A percentile compares a stretch with the other conserved stretches of the same genome.
Conservation (phyloP, 2,113 vertebrate genomes). For the Lophura nycthemera region DNA sequence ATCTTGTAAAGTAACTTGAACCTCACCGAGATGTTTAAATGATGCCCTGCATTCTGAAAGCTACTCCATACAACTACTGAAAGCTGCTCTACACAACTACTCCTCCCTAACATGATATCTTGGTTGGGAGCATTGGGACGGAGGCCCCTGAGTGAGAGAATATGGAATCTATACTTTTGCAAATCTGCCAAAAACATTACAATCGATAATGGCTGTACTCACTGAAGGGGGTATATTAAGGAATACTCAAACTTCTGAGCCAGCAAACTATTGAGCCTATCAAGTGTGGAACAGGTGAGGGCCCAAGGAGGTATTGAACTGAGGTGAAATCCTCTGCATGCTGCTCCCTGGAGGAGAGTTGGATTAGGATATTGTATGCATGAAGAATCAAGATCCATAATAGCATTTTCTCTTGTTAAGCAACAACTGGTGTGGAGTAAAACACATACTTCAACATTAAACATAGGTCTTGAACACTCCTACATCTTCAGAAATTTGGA, state of each 20-base stretch:
- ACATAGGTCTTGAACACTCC: neutral
- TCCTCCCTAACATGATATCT: neutral
- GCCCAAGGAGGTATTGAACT: too few relatives aligned
- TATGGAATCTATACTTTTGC: neutral
- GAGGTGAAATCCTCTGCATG: neutral
- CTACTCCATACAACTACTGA: neutral
- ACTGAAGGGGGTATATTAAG: neutral
- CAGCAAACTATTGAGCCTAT: neutral
- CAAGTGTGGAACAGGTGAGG: neutral
- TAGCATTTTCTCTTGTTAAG: neutral
- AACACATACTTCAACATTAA: neutral
- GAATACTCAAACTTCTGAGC: neutral
- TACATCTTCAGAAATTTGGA: neutral
- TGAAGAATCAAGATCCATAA: neutral
- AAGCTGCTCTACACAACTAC: neutral
- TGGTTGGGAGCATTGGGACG: neutral
- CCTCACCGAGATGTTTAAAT: neutral
- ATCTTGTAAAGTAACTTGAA: neutral
- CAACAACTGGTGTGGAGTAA: neutral
- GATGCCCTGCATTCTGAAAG: neutral
- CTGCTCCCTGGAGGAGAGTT: neutral
- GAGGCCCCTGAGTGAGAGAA: neutral
- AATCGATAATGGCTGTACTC: too few relatives aligned
- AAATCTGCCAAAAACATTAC: neutral
- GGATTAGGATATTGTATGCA: neutral